Conservation (phyloP, 1,140 invertebrate genomes). For the Eurytemora carolleeae region DNA sequence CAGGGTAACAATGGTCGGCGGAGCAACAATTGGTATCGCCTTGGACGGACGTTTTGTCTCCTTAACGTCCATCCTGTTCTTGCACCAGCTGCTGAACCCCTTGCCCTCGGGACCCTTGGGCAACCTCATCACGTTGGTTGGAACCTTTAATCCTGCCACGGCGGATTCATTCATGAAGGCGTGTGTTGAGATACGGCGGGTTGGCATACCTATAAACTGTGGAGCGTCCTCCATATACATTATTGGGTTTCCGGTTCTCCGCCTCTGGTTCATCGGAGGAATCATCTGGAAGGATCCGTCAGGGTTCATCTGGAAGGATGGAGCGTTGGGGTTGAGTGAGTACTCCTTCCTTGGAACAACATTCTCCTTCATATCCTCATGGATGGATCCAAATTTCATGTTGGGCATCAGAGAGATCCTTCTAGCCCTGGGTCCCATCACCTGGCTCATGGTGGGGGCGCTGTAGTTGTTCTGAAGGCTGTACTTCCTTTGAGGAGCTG, state of each 20-base stretch:
- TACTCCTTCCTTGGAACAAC: neutral
- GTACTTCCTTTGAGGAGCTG: neutral
- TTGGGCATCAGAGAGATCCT: conserved; percentile 12
- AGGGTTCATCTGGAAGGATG: conserved; percentile 7
- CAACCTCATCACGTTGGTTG: conserved; percentile 45
- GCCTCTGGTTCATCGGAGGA: conserved; percentile 16
- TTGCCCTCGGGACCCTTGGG: conserved; percentile 60
- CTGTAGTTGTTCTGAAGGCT: conserved; percentile 19
- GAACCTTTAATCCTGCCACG: conserved; percentile 19
- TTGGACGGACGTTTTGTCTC: neutral
- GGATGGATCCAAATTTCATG: conserved; percentile 13
- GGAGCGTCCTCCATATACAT: conserved; percentile 20
- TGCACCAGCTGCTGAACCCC: conserved; percentile 36
- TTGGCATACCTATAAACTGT: conserved; percentile 10
- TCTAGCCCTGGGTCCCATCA: neutral
- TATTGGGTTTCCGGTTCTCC: conserved; percentile 15
- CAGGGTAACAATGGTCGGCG: neutral
- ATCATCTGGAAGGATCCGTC: conserved; percentile 11
- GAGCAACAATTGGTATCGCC: neutral
- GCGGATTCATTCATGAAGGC: conserved; percentile 23
- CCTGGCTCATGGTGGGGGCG: conserved; percentile 15
- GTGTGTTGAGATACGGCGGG: conserved; percentile 16
- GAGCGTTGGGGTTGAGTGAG: conserved; percentile 10
- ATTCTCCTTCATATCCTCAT: conserved; percentile 2
- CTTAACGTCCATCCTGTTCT: conserved; percentile 7